These are phyloP conservation scores for Druceiella hillmani DNA, from an alignment of 2,888 invertebrate species.

Conservation along the genomic window DNA sequence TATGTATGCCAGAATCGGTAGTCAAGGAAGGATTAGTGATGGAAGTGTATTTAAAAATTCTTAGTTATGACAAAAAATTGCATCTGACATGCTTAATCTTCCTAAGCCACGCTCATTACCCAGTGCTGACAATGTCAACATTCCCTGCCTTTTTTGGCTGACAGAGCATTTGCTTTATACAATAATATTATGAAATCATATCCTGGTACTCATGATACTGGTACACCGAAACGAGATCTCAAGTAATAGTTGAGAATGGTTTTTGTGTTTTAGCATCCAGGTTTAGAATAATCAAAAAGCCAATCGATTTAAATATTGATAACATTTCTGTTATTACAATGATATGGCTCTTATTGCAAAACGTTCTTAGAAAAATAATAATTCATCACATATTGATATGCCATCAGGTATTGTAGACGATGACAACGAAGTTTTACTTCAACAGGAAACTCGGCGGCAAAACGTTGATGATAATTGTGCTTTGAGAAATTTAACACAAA, in stretches of 20 bases:
- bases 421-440: slow-evolving; percentile 1
- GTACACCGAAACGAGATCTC: slow-evolving; percentile 1
- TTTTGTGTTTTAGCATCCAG: background rate
- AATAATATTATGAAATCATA: background rate
- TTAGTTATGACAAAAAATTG: slow-evolving; percentile 2
- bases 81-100: background rate
- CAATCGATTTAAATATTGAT: slow-evolving; percentile 1
- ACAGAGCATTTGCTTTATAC: slow-evolving; percentile 1
- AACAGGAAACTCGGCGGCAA: background rate
- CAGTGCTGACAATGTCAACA: background rate
- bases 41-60: slow-evolving; percentile 10
- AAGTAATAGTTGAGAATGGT: slow-evolving; percentile 1
- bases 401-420: background rate
- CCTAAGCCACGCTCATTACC: slow-evolving; percentile 4
- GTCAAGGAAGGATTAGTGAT: slow-evolving; percentile 25
- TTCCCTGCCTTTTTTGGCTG: background rate
- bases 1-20: slow-evolving; percentile 24
- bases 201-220: background rate
- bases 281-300: background rate
- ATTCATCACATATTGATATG: background rate
- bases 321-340: slow-evolving; percentile 1
- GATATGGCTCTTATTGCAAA: background rate
- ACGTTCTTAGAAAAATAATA: background rate
- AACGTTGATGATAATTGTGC: slow-evolving; percentile 1
- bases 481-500: background rate